A percentile compares a stretch with the other conserved stretches of the same genome.
Conservation (phyloP, 2,888 invertebrate genomes). For the Ectemnius lituratus region DNA sequence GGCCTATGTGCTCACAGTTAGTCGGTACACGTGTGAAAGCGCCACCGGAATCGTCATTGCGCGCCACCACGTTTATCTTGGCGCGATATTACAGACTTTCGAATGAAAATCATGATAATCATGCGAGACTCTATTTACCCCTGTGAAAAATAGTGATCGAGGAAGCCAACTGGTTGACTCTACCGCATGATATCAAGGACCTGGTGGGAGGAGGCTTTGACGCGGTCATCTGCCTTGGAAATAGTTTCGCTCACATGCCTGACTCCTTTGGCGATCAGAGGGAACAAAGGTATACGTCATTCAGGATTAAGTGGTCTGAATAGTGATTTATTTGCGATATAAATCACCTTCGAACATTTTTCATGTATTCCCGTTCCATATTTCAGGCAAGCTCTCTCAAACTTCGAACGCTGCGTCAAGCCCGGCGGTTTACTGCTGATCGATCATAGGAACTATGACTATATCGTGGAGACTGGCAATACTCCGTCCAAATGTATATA, state of each 20-base stretch:
- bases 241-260: constrained; percentile 93
- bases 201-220: constrained; percentile 86
- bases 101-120: not conserved
- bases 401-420: constrained; percentile 90
- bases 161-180: constrained; percentile 93
- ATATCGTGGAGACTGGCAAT: constrained; percentile 86
- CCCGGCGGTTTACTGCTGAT: constrained; percentile 91
- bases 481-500: constrained; percentile 92
- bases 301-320: not conserved
- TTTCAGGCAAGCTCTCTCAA: constrained; percentile 83
- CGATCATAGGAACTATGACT: constrained; percentile 94
- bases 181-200: constrained; percentile 85
- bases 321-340: not conserved
- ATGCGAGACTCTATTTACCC: not conserved
- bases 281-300: constrained; percentile 82
- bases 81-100: no score
- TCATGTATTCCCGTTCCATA: not conserved
- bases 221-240: constrained; percentile 93
- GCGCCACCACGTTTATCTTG: no score
- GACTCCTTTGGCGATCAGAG: constrained; percentile 89
- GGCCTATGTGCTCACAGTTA: no score
- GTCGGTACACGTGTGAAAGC: no score
- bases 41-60: no score
- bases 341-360: no score
- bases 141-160: constrained; percentile 85